Base-by-base conservation (phyloP, 1,140 invertebrate genomes). In the Drosophila chauvacae region DNA sequence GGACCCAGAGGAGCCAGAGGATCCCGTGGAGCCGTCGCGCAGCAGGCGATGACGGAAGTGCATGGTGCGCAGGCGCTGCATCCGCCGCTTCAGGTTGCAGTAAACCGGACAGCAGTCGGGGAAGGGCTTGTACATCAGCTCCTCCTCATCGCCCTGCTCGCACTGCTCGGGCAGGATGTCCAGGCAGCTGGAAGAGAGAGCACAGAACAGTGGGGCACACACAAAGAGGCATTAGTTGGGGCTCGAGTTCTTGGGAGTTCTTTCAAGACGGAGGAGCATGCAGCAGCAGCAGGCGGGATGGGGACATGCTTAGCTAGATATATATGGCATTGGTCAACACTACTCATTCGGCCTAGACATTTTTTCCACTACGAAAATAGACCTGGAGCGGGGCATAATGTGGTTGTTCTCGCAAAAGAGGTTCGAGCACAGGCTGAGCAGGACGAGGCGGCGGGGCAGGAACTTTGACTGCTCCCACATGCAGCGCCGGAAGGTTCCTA, bases 281-380 rank as follows among this genome's bases (percentile, higher is more conserved):
- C 62, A 28, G 13, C 13, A 11, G 13, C 14, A 6, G 13, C 13
- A 11, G 6, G 42, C 47, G 1, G 47, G 66, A 7, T 1, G 4
- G 30, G 51, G 30, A 33, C 48, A 48, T 81, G 66, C 84, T 55
- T 39, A 59, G 69, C 71, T 90, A 81, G 39, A 20, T 74, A 79
- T 74, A 10, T 33, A 28, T 28, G 62, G 51, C 69, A 50, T 47
- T 61, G 61, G 61, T 74, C 74, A 84, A 86, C 53, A 56, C 88
- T 92, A 92, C 91, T 92, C 91, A 80, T 92, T 92, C 61, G 85
- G 91, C 87, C 91, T 92, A 92, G 91, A 81, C 60, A 91, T 80
- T 77, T 92, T 92, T 92, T 92, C 91, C 88, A 92, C 85, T 91
- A 92, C 91, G 87, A 92, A 92, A 90, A 92, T 90, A 90, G 91